Base-by-base conservation (phyloP, 2,797 vertebrate species). In the Hirundo rustica region DNA sequence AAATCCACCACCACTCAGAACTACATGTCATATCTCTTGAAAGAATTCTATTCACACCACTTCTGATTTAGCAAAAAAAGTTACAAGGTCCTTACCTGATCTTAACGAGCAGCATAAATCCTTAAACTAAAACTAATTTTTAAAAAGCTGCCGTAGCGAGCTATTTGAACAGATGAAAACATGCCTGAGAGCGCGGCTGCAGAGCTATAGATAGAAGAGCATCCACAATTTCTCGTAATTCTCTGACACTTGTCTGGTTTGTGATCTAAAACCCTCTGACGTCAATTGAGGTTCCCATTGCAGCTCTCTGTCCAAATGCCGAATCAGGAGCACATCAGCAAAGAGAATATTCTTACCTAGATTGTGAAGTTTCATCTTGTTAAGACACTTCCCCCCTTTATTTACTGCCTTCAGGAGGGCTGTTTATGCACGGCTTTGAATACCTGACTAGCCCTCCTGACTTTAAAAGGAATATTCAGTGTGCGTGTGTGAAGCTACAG, bases 221-320 rank as follows among this genome's bases (percentile, higher is more conserved):
- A 95, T 13, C 68, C 72, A 6, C 1, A 0, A 38, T 6, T 91
- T 50, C 92, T 85, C 13, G 3, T 83, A 79, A 78, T 53, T 91
- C 92, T 55, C 91, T 94, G 95, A 95, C 94, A 93, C 89, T 96
- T 85, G 53, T 83, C 91, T 93, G 74, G 30, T n/a, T 93, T 74
- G 67, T 94, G 96, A 97, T 96, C 95, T 95, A 87, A 96, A 97
- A 70, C 85, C 60, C 74, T 75, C 92, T 95, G 95, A 95, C 71
- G 75, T 95, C 94, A 95, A 66, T 38, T 61, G 73, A 96, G 87
- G 86, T 92, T 92, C 72, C 95, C 85, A 62, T 53, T 6, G 0
- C 87, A 78, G 80, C 30, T 89, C 77, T 77, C 85, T 4, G 0
- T 57, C 73, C 84, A 85, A 90, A 77, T 54, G 10, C 53, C 53